Percentiles rank a stretch among this genome's conserved stretches.
Evolutionary conservation across 2,797 vertebrate genomes (phyloP).

Genomic region (Catamblyrhynchus diadema): DNA sequence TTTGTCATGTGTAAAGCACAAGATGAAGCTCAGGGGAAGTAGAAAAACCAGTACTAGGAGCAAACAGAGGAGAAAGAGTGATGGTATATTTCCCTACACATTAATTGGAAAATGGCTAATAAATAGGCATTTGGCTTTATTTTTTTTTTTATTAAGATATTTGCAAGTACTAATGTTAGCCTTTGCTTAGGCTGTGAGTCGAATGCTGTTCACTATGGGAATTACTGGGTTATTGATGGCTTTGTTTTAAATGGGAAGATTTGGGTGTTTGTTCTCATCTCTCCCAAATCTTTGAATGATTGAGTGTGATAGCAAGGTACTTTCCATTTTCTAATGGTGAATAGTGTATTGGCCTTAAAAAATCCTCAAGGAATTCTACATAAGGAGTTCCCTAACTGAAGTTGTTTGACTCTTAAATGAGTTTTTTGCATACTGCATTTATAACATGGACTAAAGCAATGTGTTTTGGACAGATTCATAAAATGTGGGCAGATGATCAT

Average conservation of each 20-base stretch:
- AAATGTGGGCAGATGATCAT: neutral
- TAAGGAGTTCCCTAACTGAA: neutral
- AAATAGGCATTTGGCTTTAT: neutral
- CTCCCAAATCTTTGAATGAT: neutral
- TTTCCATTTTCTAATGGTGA: neutral
- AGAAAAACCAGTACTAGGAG: neutral
- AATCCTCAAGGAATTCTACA: neutral
- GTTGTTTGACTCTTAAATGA: neutral
- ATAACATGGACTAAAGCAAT: neutral
- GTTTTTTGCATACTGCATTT: neutral
- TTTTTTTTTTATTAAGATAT: neutral
- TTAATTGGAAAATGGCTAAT: neutral
- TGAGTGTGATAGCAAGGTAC: neutral
- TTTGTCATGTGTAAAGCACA: neutral
- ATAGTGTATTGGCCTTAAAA: neutral
- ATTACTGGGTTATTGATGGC: neutral
- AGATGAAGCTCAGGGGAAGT: neutral
- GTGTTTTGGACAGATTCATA: neutral
- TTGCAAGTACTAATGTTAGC: neutral
- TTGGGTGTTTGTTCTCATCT: neutral
- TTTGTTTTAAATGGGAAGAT: neutral
- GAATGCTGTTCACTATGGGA: neutral
- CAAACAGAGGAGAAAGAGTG: neutral
- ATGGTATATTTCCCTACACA: neutral
- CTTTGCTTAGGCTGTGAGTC: neutral